Conservation (phyloP, 2,888 invertebrate genomes). For the Napeogenes sylphis region DNA sequence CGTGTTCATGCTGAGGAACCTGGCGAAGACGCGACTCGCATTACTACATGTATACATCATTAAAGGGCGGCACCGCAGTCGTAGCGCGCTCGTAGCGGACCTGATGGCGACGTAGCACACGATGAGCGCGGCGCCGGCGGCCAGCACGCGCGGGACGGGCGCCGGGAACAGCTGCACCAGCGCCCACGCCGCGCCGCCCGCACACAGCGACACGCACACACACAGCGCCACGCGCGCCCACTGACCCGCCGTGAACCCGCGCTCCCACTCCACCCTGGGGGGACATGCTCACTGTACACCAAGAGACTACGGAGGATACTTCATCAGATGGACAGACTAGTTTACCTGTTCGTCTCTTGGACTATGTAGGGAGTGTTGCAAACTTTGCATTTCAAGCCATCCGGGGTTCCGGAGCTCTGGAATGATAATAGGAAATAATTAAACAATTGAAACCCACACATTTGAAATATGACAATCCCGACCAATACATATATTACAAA, state of each 20-base stretch:
- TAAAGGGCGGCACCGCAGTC: neutral
- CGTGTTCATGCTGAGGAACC: slow-evolving; percentile 91
- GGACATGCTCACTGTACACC: neutral
- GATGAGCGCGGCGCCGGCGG: slow-evolving; percentile 88
- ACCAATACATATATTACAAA: no score
- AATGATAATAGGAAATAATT: slow-evolving; percentile 25
- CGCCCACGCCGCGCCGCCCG: slow-evolving; percentile 88
- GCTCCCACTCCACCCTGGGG: slow-evolving; percentile 86
- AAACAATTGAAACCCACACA: neutral
- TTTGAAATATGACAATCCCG: no score
- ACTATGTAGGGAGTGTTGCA: slow-evolving; percentile 90
- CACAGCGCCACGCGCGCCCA: slow-evolving; percentile 90
- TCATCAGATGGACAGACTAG: no score
- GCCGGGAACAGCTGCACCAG: slow-evolving; percentile 87
- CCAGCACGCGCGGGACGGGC: slow-evolving; percentile 86
- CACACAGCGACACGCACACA: slow-evolving; percentile 86
- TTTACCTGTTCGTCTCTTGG: slow-evolving; percentile 82
- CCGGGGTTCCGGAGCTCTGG: slow-evolving; percentile 82
- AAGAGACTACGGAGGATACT: neutral
- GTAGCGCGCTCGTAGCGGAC: slow-evolving; percentile 54
- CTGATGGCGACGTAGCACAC: slow-evolving; percentile 90
- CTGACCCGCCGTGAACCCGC: slow-evolving; percentile 88
- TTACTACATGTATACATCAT: neutral
- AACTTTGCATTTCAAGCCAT: slow-evolving; percentile 87
- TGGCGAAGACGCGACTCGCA: slow-evolving; percentile 45